These are phyloP conservation scores for Octodonta nipae DNA, from an alignment of 2,888 invertebrate genomes.

Conservation along the genomic window DNA sequence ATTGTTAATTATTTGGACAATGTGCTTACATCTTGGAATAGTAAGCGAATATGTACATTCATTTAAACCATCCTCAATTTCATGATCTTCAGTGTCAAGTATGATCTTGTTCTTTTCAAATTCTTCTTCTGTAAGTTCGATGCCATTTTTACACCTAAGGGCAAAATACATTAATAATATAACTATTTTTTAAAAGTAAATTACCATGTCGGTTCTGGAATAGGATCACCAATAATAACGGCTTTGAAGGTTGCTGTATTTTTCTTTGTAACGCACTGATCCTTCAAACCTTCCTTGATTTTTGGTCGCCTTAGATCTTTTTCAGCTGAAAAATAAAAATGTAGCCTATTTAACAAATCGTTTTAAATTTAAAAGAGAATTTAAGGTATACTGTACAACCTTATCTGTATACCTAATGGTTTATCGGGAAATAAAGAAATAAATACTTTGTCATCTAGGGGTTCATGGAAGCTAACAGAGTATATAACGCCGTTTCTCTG, in stretches of 20 bases:
- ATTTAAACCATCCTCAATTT: conserved; percentile 61
- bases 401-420: no score
- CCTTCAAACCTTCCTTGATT: conserved; percentile 52
- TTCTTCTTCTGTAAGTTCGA: conserved; percentile 50
- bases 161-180: background rate
- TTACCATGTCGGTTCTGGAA: conserved; percentile 75
- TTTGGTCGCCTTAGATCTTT: conserved; percentile 67
- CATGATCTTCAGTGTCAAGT: conserved; percentile 49
- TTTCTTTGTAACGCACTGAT: conserved; percentile 57
- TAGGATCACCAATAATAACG: conserved; percentile 76
- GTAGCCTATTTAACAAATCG: background rate
- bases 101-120: conserved; percentile 40
- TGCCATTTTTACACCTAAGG: conserved; percentile 54
- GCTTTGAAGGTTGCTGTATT: conserved; percentile 54
- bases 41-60: conserved; percentile 69
- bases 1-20: no score
- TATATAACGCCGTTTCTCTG: no score
- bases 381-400: no score
- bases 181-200: background rate
- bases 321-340: conserved; percentile 42
- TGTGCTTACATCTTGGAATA: conserved; percentile 53
- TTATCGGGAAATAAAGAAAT: no score
- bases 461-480: no score
- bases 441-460: no score
- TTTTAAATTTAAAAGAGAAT: no score